Evolutionary conservation across 2,113 vertebrate species (phyloP), one percentile per base, ranked within the genome.

Genomic region (Rhizomys pruinosus): DNA sequence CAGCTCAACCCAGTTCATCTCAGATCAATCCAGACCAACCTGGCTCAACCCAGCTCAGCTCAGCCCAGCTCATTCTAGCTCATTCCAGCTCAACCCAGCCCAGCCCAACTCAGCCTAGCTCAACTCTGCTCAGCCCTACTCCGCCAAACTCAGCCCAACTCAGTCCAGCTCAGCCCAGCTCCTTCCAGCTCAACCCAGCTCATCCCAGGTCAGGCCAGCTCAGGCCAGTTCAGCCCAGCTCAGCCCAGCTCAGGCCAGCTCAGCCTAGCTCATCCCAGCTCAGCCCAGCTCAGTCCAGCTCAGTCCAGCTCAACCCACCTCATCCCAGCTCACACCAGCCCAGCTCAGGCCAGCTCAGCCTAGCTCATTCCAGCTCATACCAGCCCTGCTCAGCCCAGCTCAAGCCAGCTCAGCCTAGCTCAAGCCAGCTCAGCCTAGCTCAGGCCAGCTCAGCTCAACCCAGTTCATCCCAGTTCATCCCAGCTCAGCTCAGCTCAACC

Each of bases 131-230:
- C 15, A 29, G 74, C 55, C 4, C 17, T 29, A 2, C 42, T 5
- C 72, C n/a, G n/a, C n/a, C n/a, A n/a, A 57, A 3, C 34, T 0
- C 15, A 29, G 74, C 55, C 4, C 17, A 44, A 2, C 42, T 5
- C 72, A 52, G 0, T 13, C 0, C 34, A 72, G 19, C 42, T 0
- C 32, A 32, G 0, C 25, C 0, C 4, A 20, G 79, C 23, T 0
- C 3, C 39, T 5, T 2, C 2, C 59, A 47, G 0, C 39, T 9
- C 39, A 74, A 25, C 2, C n/a, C 42, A 7, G 22, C 2, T 0
- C 34, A 55, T 72, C 52, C 0, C 22, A 79, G 0, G 7, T 4
- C 32, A 5, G n/a, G 4, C 34, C 19, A 37, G 16, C 44, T 76
- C 73, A 47, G 6, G 44, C 12, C 25, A 76, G 42, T 32, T 5